A percentile compares a stretch with the other conserved stretches of the same genome.
These are phyloP conservation scores for Cyprinodon variegatus DNA, from an alignment of 2,113 vertebrate genomes.

Conservation along the genomic window DNA sequence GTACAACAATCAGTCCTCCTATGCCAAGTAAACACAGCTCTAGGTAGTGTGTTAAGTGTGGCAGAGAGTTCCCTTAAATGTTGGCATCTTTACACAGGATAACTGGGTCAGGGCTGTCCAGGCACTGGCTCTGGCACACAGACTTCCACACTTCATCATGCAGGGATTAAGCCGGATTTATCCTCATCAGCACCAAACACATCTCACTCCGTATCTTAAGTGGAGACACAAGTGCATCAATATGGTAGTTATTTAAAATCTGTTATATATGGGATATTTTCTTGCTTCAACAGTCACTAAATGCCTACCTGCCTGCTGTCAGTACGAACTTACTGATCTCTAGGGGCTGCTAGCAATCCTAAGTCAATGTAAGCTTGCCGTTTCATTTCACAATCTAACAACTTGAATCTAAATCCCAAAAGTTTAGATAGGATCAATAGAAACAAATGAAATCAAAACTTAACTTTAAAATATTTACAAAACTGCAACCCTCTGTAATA, in stretches of 20 bases:
- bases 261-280: neutral
- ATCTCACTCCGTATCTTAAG: constrained; percentile 4
- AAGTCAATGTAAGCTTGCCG: neutral
- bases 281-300: neutral
- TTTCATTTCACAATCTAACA: neutral
- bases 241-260: neutral
- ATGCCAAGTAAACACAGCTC: constrained; percentile 56
- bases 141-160: constrained; percentile 27
- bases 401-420: neutral
- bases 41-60: constrained; percentile 49
- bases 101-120: constrained; percentile 15
- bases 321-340: neutral
- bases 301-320: neutral
- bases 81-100: constrained; percentile 29
- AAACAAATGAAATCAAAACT: neutral
- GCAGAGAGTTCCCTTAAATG: constrained; percentile 37
- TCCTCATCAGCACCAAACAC: constrained; percentile 22
- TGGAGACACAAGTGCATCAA: constrained; percentile 12
- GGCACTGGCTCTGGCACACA: constrained; percentile 13
- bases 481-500: neutral
- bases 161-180: constrained; percentile 27
- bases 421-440: neutral
- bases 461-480: neutral
- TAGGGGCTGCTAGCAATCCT: neutral
- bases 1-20: constrained; percentile 40